Evolutionary conservation across 1,140 invertebrate species (phyloP).

Genomic region (Ctenoplectra terminalis): DNA sequence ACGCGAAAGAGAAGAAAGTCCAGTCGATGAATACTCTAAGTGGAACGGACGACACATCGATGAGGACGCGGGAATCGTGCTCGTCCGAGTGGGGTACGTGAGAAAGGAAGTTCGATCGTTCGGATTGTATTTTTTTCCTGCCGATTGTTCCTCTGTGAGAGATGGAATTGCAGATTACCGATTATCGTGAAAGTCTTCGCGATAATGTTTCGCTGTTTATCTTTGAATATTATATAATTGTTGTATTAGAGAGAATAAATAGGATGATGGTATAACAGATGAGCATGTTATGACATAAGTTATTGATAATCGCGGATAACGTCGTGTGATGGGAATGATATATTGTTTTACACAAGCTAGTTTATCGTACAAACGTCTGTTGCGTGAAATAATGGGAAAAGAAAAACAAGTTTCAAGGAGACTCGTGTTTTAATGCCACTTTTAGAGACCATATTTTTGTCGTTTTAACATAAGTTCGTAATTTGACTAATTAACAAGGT

Average conservation of each 20-base stretch:
- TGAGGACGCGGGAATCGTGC: constrained; percentile 20
- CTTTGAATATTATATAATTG: not conserved
- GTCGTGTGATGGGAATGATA: constrained; percentile 8
- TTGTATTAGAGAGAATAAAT: not conserved
- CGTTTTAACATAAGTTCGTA: too few species aligned
- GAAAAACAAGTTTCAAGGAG: not conserved
- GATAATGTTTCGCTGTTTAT: too few species aligned
- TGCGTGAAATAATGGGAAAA: not conserved
- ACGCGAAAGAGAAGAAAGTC: constrained; percentile 61
- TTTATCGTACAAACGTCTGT: too few species aligned
- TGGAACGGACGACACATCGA: constrained; percentile 53
- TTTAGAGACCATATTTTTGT: too few species aligned
- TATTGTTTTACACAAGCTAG: not conserved
- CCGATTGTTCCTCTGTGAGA: not conserved
- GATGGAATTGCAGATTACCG: not conserved
- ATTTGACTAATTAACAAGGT: too few species aligned
- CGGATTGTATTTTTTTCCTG: constrained; percentile 11
- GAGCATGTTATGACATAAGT: constrained; percentile 2
- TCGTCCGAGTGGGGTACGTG: not conserved
- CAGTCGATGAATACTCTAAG: constrained; percentile 35
- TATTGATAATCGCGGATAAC: constrained; percentile 5
- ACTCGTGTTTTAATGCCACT: too few species aligned
- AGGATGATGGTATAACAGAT: not conserved
- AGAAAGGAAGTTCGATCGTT: constrained; percentile 42
- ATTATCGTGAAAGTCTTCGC: constrained; percentile 6